Base-by-base conservation (phyloP, 2,888 invertebrate species). In the Doris montereyensis region DNA sequence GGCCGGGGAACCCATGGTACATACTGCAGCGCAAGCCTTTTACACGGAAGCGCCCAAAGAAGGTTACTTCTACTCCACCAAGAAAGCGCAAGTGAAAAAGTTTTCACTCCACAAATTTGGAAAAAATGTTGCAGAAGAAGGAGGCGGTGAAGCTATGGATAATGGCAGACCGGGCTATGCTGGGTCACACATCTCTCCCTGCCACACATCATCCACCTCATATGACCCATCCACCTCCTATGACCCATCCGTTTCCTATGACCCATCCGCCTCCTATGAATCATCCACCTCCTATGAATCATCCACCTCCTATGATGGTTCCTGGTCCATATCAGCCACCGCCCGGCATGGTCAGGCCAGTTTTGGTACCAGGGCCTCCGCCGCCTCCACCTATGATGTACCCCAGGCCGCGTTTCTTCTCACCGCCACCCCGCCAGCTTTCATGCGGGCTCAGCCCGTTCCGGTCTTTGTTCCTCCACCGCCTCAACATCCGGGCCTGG, bases 61-160 rank as follows among this genome's bases (percentile, higher is more conserved):
- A 13, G 90, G 90, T 3, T 90, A 89, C 76, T 89, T 89, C 85
- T 90, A 90, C 83, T 85, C 87, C 65, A 85, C 87, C 10, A 81
- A 83, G 5, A 84, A 84, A 10, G 81, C 87, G 0, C 87, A 87
- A 70, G 86, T 89, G 8, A 87, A 86, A 72, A 89, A 85, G 35
- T 90, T 86, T 82, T 88, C 87, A 35, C 84, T 90, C 24, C 84
- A 85, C 79, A 83, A 79, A 30, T 79, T 83, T n/a, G n/a, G n/a
- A n/a, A n/a, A n/a, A n/a, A n/a, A n/a, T n/a, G n/a, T n/a, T n/a
- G n/a, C n/a, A n/a, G n/a, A n/a, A n/a, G n/a, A n/a, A n/a, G n/a
- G n/a, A n/a, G n/a, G n/a, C n/a, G n/a, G n/a, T n/a, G n/a, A n/a
- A n/a, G n/a, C n/a, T n/a, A n/a, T n/a, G 21, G 65, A 78, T 2